These are phyloP conservation scores for Gryon sp. DNA, from an alignment of 1,140 invertebrate species.

Conservation along the genomic window DNA sequence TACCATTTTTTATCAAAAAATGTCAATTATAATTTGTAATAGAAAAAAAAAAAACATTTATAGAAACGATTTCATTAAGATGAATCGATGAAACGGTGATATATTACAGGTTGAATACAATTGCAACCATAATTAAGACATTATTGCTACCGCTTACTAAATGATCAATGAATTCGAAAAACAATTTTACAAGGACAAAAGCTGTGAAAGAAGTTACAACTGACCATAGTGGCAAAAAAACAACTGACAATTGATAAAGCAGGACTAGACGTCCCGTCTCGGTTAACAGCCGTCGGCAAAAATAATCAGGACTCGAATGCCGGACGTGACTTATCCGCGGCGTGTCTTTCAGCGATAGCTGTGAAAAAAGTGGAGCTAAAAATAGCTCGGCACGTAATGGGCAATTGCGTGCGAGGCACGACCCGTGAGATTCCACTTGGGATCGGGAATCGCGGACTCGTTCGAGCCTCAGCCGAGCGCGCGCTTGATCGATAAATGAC, in stretches of 20 bases:
- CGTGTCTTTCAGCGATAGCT: constrained; percentile 28
- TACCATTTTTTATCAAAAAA: no score
- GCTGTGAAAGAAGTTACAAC: not conserved
- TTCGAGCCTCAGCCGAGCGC: constrained; percentile 10
- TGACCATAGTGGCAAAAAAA: not conserved
- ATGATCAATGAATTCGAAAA: no score
- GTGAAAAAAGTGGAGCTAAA: constrained; percentile 51
- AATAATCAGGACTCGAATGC: constrained; percentile 47
- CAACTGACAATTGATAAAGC: constrained; percentile 49
- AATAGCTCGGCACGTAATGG: constrained; percentile 47
- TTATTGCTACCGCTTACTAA: no score
- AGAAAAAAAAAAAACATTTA: no score
- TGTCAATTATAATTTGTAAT: no score
- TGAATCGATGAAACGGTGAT: no score
- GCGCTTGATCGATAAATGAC: constrained; percentile 42
- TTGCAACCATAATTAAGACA: no score
- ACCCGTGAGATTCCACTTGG: constrained; percentile 24
- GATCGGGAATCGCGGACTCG: constrained; percentile 4
- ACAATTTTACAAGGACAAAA: no score
- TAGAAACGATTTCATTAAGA: no score
- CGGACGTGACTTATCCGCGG: constrained; percentile 51
- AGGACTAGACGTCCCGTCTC: constrained; percentile 32
- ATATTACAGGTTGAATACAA: no score
- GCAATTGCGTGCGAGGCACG: constrained; percentile 44
- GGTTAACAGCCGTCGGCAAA: constrained; percentile 55